Base-by-base conservation (phyloP, 2,888 invertebrate genomes). In the Strigamia transsilvanica region DNA sequence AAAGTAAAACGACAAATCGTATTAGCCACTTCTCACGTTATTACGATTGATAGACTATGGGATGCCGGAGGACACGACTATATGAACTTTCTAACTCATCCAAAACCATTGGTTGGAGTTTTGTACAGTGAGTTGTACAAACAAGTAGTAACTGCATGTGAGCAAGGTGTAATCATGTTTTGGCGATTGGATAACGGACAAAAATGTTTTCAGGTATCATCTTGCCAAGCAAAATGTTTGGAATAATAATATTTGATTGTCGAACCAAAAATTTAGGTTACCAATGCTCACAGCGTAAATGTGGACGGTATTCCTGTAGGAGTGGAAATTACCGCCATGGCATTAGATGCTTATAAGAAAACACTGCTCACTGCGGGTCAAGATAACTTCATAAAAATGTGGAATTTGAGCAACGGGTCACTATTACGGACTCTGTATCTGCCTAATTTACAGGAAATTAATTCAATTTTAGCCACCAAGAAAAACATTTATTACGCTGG, bases 281-380 rank as follows among this genome's bases (percentile, higher is more conserved):
- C 23, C n/a, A 23, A 66, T 78, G 27, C 78, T 10, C 78, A 78
- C 27, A 18, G 21, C 12, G 13, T 41, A 21, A 4, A 7, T 21
- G 7, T 41, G 10, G 80, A 80, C 23, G 80, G 80, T 3, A 5
- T 80, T 18, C 0, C 13, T 15, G 9, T 18, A 18, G 23, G 41
- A 18, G 80, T 80, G n/a, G 21, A n/a, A n/a, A 80, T 80, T 21
- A 80, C 80, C 5, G 80, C 80, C n/a, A 80, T 80, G 80, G 12
- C 42, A 10, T 23, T 80, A 41, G 41, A 80, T 15, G 41, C 2
- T 18, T 41, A n/a, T 15, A 18, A 42, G 15, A 34, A 21, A 38
- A 6, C 41, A 10, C 18, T 80, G 18, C 7, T 80, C 13, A 80
- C 80, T 18, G 46, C 80, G 3, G 80, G 80, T n/a, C 18, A 21